phyloP scores from a whole-genome alignment of 2,797 vertebrate genomes.

The Sebastes trivittatus region DNA sequence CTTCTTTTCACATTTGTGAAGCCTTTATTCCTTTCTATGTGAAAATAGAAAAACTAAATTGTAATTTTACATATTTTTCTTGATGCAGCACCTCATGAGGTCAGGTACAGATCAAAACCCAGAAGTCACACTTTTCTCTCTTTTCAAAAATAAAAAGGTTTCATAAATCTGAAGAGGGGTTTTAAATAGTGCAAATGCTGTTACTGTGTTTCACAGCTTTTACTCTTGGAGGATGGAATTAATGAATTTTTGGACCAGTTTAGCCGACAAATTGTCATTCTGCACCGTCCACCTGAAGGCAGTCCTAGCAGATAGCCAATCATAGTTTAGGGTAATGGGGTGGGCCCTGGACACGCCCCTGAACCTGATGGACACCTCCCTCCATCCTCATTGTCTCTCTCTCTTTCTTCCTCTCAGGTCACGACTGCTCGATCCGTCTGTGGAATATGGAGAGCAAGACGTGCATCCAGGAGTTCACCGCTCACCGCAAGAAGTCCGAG shows the following conservation, averaged over 20 bases:
- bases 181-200: too few species aligned
- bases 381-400: background rate
- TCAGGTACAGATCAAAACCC: background rate
- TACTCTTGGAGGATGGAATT: too few species aligned
- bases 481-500: constrained; percentile 94
- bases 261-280: too few species aligned
- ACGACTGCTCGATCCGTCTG: constrained; percentile 94
- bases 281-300: too few species aligned
- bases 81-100: background rate
- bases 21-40: background rate
- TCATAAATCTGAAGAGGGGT: too few species aligned
- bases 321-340: background rate
- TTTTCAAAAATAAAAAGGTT: too few species aligned
- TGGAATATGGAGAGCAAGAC: constrained; percentile 98
- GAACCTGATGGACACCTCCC: background rate
- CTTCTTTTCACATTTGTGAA: too few species aligned
- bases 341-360: background rate
- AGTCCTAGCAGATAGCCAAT: background rate
- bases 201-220: too few species aligned
- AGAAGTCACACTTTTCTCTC: background rate
- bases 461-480: constrained; percentile 96
- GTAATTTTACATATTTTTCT: background rate
- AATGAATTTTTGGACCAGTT: too few species aligned
- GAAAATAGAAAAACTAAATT: background rate
- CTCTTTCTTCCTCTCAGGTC: constrained; percentile 75